Evolutionary conservation across 2,797 vertebrate genomes (phyloP), one percentile per base, ranked within the genome.

Genomic region (Pangasius krempfi): DNA sequence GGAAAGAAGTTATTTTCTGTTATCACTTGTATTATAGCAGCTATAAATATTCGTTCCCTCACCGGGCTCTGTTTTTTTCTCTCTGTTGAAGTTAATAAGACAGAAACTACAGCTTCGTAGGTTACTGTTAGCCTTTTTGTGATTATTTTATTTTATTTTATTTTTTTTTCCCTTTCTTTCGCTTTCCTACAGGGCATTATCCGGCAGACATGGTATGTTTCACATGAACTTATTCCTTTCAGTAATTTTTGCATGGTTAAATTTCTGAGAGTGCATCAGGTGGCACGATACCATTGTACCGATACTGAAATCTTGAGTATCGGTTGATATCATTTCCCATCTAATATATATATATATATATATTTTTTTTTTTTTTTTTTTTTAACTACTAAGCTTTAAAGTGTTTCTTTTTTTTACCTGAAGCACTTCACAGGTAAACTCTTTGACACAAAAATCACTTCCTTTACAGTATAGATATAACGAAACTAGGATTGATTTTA

Each of bases 121-220:
- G 25, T 62, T 62, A 27, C 60, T 3, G 0, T 62, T 62, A 27
- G 56, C 54, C 1, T 58, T 82, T 44, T 37, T n/a, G 40, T 78
- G 44, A 52, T 68, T 30, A 33, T n/a, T n/a, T n/a, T n/a, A n/a
- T n/a, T n/a, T n/a, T n/a, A n/a, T 40, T n/a, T 40, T 62, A 33
- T 44, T 18, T n/a, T 8, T 12, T 60, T 37, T 27, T 9, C 20
- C 88, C 91, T 79, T 73, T 68, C 0, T 81, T 47, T 80, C 25
- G 33, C 0, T 84, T 40, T 40, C 60, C 79, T 54, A 14, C 88
- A 99, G 98, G 95, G 98, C 98, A n/a, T 96, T 99, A 88, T 99
- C 98, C 37, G 98, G 98, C 94, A 96, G 98, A 93, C 98, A 99
- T 40, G 98, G 98, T 99, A 95, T 92, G 98, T 96, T 87, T 75